Base-by-base conservation (phyloP, 1,140 invertebrate genomes). In the Panonychus citri region DNA sequence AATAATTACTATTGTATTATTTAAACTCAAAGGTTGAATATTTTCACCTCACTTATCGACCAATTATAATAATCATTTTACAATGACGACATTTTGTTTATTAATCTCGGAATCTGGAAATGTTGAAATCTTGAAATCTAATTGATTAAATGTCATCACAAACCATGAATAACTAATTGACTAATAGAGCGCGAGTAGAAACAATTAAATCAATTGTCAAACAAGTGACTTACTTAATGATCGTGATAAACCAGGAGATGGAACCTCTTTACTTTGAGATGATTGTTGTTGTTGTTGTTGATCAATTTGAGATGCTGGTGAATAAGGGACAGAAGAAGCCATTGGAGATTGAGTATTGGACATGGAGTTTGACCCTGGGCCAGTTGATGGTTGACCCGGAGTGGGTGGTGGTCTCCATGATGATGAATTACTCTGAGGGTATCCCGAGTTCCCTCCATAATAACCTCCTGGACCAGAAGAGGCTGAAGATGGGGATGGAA, bases 261-360 rank as follows among this genome's bases (percentile, higher is more conserved):
- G 17, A 21, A 51, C 25, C 12, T 51, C 25, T 51, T 51, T 17
- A 25, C 17, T 28, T 30, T 27, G 49, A 21, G 25, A 30, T 26
- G 46, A 21, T 26, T 49, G 46, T 49, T 49, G 46, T 21, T n/a
- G n/a, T n/a, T 49, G 15, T 24, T 46, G 42, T 24, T 5, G 5
- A 27, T 26, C 24, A 28, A 51, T 51, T 51, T 51, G 49, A 51
- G 49, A 17, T 51, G 49, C 49, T 28, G 52, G 34, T 53, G 52
- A 53, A 39, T 37, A 53, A n/a, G 52, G n/a, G n/a, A 26, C 13
- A 13, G 52, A 34, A 12, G 43, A n/a, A 48, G 12, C n/a, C 19
- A 46, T 19, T 12, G 43, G n/a, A 8, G 55, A 56, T 48, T 56
- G 55, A 56, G 55, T 56, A 56, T 56, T 56, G 13, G 55, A 34